Conservation (phyloP, 2,888 invertebrate species). For the Griposia aprilina region DNA sequence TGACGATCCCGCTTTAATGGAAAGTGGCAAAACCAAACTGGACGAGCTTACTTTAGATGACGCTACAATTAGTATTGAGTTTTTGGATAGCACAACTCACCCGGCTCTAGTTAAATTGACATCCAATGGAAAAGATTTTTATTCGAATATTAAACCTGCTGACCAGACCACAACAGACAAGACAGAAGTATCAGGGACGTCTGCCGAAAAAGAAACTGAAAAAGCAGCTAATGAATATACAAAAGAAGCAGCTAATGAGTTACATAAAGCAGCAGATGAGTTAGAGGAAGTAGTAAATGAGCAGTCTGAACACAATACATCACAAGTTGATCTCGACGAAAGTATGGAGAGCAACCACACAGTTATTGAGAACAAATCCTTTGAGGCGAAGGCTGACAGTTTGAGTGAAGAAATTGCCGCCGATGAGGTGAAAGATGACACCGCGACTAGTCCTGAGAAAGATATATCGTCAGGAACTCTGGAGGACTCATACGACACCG, state of each 20-base stretch:
- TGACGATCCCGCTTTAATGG: slow-evolving; percentile 85
- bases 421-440: slow-evolving; percentile 53
- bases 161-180: slow-evolving; percentile 27
- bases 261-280: slow-evolving; percentile 32
- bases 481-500: slow-evolving; percentile 73
- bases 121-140: slow-evolving; percentile 88
- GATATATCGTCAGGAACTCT: slow-evolving; percentile 70
- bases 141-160: slow-evolving; percentile 66
- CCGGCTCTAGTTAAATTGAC: slow-evolving; percentile 91
- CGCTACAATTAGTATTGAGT: slow-evolving; percentile 90
- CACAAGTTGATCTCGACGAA: slow-evolving; percentile 81
- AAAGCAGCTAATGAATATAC: slow-evolving; percentile 28
- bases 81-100: slow-evolving; percentile 90
- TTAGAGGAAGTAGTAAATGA: slow-evolving; percentile 47
- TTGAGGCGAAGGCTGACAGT: slow-evolving; percentile 71
- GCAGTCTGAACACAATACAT: slow-evolving; percentile 65
- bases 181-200: slow-evolving; percentile 17
- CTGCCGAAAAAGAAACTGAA: slow-evolving; percentile 32
- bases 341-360: slow-evolving; percentile 84
- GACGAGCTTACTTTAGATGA: slow-evolving; percentile 81
- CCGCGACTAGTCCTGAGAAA: slow-evolving; percentile 68
- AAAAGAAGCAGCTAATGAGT: slow-evolving; percentile 42
- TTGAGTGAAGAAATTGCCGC: slow-evolving; percentile 63
- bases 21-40: slow-evolving; percentile 80
- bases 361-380: slow-evolving; percentile 83